Evolutionary conservation across 2,888 invertebrate genomes (phyloP).

Genomic region (Diaperis boleti): DNA sequence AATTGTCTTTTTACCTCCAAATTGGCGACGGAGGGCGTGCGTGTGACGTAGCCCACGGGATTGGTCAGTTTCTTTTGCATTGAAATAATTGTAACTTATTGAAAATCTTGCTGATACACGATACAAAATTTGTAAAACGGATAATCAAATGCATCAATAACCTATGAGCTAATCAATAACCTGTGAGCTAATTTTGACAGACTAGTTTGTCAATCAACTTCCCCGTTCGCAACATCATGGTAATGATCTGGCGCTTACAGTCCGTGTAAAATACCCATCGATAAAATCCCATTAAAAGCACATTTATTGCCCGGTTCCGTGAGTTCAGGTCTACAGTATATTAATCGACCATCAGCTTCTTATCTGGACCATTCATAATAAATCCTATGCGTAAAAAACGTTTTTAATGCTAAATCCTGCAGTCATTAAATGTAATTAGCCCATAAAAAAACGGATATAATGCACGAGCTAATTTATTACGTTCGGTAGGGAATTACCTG

Average conservation of each 20-base stretch:
- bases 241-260: slow-evolving; percentile 11
- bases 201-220: slow-evolving; percentile 11
- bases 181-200: slow-evolving; percentile 6
- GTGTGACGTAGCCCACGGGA: no score
- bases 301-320: slow-evolving; percentile 19
- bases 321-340: slow-evolving; percentile 10
- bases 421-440: slow-evolving; percentile 28
- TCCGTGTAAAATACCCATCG: slow-evolving; percentile 25
- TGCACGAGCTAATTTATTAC: slow-evolving; percentile 23
- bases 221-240: slow-evolving; percentile 6
- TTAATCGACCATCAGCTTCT: slow-evolving; percentile 20
- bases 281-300: slow-evolving; percentile 19
- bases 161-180: no score
- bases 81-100: no score
- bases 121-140: no score
- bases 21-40: no score
- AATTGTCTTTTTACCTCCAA: no score
- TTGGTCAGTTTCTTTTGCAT: no score
- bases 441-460: slow-evolving; percentile 19
- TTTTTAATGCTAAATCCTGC: slow-evolving; percentile 21
- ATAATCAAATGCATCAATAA: no score
- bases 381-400: neutral
- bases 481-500: slow-evolving; percentile 24
- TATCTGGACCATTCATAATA: slow-evolving; percentile 15
- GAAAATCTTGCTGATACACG: no score